phyloP scores from a whole-genome alignment of 2,797 vertebrate species.

The Euphonia xanthogaster region DNA sequence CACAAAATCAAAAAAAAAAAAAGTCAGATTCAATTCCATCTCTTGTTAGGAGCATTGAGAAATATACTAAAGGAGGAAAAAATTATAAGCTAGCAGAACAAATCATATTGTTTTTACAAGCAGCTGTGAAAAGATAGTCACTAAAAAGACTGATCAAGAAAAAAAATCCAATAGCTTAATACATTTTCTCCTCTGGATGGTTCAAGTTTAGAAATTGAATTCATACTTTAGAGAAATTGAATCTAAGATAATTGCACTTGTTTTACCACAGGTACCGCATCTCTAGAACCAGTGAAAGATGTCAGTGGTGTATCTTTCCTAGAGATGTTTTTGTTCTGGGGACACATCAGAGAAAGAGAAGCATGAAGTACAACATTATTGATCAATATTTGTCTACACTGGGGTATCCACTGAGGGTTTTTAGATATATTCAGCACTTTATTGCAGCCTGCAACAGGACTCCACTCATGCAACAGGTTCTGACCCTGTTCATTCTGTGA shows the following conservation, averaged over 20 bases:
- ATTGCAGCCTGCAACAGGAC: background rate
- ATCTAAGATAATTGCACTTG: background rate
- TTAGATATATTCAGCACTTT: background rate
- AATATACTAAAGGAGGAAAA: background rate
- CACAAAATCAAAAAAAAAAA: background rate
- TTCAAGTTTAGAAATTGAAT: background rate
- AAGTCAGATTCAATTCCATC: background rate
- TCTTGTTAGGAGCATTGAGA: background rate
- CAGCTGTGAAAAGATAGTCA: background rate
- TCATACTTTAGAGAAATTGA: background rate
- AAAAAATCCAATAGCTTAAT: background rate
- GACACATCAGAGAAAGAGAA: background rate
- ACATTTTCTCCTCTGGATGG: background rate
- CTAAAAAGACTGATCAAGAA: background rate
- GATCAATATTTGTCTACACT: background rate
- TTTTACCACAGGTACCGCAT: background rate
- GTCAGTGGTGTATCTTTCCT: background rate
- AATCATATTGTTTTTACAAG: background rate
- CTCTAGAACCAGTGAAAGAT: background rate
- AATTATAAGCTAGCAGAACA: background rate
- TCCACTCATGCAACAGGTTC: background rate
- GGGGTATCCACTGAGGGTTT: background rate
- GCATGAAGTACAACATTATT: background rate
- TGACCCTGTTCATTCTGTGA: background rate
- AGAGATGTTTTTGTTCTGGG: background rate